Conservation (phyloP, 2,888 invertebrate genomes). For the Tyria jacobaeae region DNA sequence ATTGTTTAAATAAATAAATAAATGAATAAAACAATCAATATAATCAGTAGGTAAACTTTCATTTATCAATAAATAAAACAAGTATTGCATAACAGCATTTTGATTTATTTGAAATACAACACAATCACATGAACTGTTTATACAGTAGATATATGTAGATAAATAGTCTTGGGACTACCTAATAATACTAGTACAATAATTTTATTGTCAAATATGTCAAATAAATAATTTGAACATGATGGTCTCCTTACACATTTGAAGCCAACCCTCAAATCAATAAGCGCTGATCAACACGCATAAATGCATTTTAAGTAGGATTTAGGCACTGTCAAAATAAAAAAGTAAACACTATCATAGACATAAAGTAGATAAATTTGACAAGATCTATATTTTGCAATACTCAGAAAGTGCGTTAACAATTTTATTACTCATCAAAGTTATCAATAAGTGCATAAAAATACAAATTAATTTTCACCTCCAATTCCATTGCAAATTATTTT, state of each 20-base stretch:
- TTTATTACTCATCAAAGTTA: conserved; percentile 49
- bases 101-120: conserved; percentile 82
- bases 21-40: not conserved
- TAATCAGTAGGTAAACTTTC: not conserved
- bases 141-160: conserved; percentile 70
- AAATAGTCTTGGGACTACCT: conserved; percentile 74
- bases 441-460: conserved; percentile 64
- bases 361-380: conserved; percentile 38
- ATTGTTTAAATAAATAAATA: too few relatives aligned
- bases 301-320: conserved; percentile 39
- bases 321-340: conserved; percentile 26
- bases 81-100: conserved; percentile 69
- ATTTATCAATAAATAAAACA: conserved; percentile 30
- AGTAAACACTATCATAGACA: conserved; percentile 31
- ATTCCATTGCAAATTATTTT: conserved; percentile 52
- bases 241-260: conserved; percentile 44
- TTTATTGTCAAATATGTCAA: conserved; percentile 85
- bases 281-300: conserved; percentile 32
- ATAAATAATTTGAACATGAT: conserved; percentile 65
- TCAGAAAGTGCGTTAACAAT: conserved; percentile 56
- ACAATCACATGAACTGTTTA: conserved; percentile 79
- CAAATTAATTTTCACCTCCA: conserved; percentile 55
- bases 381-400: conserved; percentile 37
- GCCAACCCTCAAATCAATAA: conserved; percentile 34
- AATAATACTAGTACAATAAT: conserved; percentile 79